These are phyloP conservation scores for Nasonia oneida DNA, from an alignment of 2,888 invertebrate species.

Conservation along the genomic window DNA sequence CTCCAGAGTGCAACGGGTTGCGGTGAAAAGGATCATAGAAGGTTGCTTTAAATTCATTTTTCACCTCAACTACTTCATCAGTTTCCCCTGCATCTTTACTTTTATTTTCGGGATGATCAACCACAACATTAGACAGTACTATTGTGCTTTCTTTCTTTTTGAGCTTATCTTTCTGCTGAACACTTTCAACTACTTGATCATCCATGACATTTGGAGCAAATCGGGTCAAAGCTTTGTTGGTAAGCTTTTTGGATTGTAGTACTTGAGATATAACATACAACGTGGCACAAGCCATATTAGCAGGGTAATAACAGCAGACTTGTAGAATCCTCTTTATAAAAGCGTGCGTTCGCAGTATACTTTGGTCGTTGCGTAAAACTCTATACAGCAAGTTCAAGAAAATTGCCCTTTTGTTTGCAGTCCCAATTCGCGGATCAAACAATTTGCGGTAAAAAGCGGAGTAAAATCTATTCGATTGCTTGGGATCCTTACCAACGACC, in stretches of 20 bases:
- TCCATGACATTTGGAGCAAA: conserved; percentile 60
- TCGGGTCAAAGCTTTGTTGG: conserved; percentile 65
- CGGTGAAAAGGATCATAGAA: conserved; percentile 86
- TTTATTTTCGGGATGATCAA: conserved; percentile 26
- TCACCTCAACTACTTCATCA: conserved; percentile 63
- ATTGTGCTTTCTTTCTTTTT: conserved; percentile 54
- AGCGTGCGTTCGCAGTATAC: conserved; percentile 86
- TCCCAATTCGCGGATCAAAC: conserved; percentile 86
- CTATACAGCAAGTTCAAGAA: conserved; percentile 93
- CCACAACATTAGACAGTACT: conserved; percentile 61
- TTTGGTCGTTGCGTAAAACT: conserved; percentile 89
- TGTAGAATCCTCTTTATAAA: conserved; percentile 93
- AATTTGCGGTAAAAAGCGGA: conserved; percentile 94
- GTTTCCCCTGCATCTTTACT: conserved; percentile 48
- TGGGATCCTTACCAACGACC: conserved; percentile 71
- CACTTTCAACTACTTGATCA: conserved; percentile 56
- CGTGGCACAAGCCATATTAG: conserved; percentile 90
- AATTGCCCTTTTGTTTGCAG: conserved; percentile 87
- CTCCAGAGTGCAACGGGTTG: conserved; percentile 93
- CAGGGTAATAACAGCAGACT: conserved; percentile 85
- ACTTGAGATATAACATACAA: conserved; percentile 88
- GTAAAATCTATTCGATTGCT: conserved; percentile 85
- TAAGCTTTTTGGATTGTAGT: conserved; percentile 67
- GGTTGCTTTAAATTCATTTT: conserved; percentile 69
- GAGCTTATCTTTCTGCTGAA: conserved; percentile 47